phyloP scores from a whole-genome alignment of 2,797 vertebrate species.

The Syndactyla subalaris region DNA sequence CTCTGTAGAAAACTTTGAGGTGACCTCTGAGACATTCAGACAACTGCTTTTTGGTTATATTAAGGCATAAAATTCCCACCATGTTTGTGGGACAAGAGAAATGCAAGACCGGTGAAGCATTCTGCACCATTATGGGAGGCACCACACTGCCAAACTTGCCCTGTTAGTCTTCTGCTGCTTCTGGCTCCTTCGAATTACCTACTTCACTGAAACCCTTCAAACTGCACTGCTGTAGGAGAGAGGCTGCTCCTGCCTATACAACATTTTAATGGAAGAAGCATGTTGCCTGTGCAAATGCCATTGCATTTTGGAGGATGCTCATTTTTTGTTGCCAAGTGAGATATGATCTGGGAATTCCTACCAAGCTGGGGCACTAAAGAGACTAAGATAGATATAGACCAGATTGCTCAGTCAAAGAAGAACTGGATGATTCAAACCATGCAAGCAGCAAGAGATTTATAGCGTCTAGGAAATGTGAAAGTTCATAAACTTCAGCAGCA shows the following conservation, averaged over 20 bases:
- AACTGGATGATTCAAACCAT: constrained; percentile 54
- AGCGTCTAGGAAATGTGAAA: constrained; percentile 29
- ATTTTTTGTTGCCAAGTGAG: constrained; percentile 39
- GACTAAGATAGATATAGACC: constrained; percentile 49
- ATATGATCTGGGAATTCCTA: constrained; percentile 18
- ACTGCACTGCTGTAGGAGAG: not conserved
- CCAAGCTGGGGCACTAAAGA: constrained; percentile 9
- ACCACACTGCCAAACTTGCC: not conserved
- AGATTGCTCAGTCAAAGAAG: not conserved
- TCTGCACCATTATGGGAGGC: not conserved
- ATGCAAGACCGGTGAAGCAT: not conserved
- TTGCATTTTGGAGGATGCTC: not conserved
- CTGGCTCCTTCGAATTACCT: not conserved
- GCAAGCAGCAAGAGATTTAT: constrained; percentile 48
- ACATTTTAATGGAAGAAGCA: not conserved
- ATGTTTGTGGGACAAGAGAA: not conserved
- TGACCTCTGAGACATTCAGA: not conserved
- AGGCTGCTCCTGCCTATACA: not conserved
- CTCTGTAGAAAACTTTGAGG: not conserved
- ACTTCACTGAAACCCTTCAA: not conserved
- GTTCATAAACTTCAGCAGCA: constrained; percentile 58
- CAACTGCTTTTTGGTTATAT: not conserved
- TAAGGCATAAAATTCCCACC: not conserved
- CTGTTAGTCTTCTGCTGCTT: not conserved
- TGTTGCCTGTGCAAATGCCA: not conserved